These are phyloP conservation scores for Sebastes minor DNA, from an alignment of 2,797 vertebrate genomes.

Conservation along the genomic window DNA sequence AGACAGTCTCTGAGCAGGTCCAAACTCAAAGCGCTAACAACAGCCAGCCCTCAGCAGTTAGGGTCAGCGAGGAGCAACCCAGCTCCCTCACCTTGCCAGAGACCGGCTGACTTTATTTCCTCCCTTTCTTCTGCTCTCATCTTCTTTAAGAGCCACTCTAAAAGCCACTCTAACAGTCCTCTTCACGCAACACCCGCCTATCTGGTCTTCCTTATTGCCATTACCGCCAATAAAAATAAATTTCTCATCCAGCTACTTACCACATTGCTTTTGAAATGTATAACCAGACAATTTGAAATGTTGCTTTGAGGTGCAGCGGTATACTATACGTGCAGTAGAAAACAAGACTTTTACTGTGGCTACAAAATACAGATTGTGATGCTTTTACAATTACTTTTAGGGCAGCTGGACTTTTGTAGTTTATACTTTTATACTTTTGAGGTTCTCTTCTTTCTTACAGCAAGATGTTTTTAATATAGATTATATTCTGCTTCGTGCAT, in stretches of 20 bases:
- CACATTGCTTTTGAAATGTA: neutral
- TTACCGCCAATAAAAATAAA: neutral
- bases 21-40: conserved; percentile 72
- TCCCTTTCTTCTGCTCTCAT: conserved; percentile 4
- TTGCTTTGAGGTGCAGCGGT: neutral
- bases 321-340: neutral
- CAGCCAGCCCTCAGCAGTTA: conserved; percentile 78
- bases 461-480: conserved; percentile 2
- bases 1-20: conserved; percentile 86
- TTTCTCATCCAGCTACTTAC: neutral
- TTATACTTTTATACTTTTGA: conserved; percentile 30
- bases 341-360: neutral
- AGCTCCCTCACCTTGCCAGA: conserved; percentile 66
- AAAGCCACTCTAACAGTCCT: neutral
- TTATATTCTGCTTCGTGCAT: neutral
- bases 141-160: conserved; percentile 8
- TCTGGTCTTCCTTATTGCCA: neutral
- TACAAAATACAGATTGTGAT: neutral
- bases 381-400: conserved; percentile 3
- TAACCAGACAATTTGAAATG: neutral
- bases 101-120: conserved; percentile 46
- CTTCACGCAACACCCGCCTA: neutral
- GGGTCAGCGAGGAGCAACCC: conserved; percentile 83
- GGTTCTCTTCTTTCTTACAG: neutral
- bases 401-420: conserved; percentile 16